These are phyloP conservation scores for Amphipoea oculea DNA, from an alignment of 2,888 invertebrate species.

Conservation along the genomic window DNA sequence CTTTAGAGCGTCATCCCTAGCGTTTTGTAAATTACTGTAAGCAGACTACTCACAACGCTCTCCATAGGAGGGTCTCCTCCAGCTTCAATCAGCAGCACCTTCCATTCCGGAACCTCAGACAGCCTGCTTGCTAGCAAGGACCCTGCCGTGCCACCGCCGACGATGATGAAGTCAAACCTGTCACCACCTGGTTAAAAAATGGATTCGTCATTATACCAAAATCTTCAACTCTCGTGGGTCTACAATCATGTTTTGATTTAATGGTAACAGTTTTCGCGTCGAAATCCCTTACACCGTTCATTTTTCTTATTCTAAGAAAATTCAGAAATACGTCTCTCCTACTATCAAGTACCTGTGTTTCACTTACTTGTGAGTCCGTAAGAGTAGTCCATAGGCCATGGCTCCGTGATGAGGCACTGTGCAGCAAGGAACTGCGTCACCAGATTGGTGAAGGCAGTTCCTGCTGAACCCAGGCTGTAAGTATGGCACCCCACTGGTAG, in stretches of 20 bases:
- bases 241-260: background rate
- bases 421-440: slow-evolving; percentile 82
- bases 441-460: slow-evolving; percentile 76
- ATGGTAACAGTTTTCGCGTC: background rate
- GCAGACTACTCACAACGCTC: slow-evolving; percentile 77
- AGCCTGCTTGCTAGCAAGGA: slow-evolving; percentile 83
- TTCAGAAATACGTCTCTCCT: background rate
- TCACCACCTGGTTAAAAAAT: slow-evolving; percentile 75
- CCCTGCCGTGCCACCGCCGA: slow-evolving; percentile 85
- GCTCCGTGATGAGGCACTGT: slow-evolving; percentile 82
- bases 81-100: slow-evolving; percentile 84
- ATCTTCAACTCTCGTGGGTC: background rate
- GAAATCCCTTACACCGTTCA: background rate
- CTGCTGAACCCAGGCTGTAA: slow-evolving; percentile 76
- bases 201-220: background rate
- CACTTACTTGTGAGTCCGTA: slow-evolving; percentile 77
- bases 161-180: slow-evolving; percentile 84
- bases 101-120: slow-evolving; percentile 81
- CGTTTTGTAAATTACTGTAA: background rate
- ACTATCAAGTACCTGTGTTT: background rate
- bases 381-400: slow-evolving; percentile 80
- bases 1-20: background rate
- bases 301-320: background rate
- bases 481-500: slow-evolving; percentile 73
- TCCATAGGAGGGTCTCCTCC: slow-evolving; percentile 85